phyloP scores from a whole-genome alignment of 1,140 invertebrate genomes.

The Theocolax elegans region DNA sequence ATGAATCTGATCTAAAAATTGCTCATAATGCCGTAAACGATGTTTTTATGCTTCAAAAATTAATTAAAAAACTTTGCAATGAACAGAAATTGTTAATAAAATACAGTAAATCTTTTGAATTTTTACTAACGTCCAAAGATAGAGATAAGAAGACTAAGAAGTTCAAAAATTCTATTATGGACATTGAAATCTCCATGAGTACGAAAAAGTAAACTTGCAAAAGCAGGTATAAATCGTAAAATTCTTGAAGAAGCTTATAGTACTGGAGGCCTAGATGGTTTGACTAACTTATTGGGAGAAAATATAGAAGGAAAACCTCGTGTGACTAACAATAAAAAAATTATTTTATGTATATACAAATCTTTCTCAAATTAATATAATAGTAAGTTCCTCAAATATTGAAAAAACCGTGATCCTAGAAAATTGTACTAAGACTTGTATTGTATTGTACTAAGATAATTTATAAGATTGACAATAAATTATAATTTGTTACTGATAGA shows the following conservation, averaged over 20 bases:
- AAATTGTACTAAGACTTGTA: too few species aligned
- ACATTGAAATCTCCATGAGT: conserved; percentile 19
- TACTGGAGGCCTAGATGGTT: not conserved
- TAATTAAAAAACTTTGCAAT: conserved; percentile 13
- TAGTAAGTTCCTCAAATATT: too few species aligned
- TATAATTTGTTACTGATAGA: too few species aligned
- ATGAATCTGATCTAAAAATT: not conserved
- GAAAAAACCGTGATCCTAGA: too few species aligned
- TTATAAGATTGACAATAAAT: too few species aligned
- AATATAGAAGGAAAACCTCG: conserved; percentile 17
- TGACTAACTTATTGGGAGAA: conserved; percentile 25
- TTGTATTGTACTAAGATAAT: too few species aligned
- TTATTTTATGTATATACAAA: not conserved
- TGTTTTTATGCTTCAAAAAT: conserved; percentile 28
- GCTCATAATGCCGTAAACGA: conserved; percentile 41
- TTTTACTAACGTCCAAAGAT: not conserved
- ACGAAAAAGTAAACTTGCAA: conserved; percentile 32
- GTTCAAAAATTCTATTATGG: conserved; percentile 11
- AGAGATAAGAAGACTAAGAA: not conserved
- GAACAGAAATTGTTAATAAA: not conserved
- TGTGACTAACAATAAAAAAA: not conserved
- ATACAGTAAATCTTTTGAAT: not conserved
- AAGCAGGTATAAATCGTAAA: conserved; percentile 26
- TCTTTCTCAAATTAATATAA: too few species aligned
- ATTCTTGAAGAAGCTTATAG: conserved; percentile 26